Conservation (phyloP, 2,113 vertebrate genomes). For the Taxidea taxus region DNA sequence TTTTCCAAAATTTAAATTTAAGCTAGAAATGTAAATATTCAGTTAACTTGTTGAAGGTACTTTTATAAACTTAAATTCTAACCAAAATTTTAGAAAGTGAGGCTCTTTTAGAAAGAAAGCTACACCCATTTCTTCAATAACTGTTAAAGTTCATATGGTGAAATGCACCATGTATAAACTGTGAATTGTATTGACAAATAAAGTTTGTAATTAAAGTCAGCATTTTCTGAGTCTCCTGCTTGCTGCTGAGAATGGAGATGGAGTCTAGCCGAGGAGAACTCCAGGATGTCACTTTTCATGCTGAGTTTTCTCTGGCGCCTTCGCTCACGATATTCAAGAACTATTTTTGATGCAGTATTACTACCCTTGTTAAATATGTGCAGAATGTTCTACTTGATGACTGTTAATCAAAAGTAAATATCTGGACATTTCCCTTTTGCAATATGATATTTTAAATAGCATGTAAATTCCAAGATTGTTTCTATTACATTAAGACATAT, state of each 20-base stretch:
- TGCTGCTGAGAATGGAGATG: slow-evolving; percentile 70
- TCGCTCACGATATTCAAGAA: neutral
- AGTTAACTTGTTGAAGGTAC: slow-evolving; percentile 82
- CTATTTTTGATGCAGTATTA: neutral
- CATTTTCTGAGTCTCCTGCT: slow-evolving; percentile 79
- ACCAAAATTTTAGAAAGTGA: slow-evolving; percentile 79
- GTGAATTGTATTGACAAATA: slow-evolving; percentile 88
- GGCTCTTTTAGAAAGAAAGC: slow-evolving; percentile 81
- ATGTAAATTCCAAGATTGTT: neutral
- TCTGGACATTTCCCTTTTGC: neutral
- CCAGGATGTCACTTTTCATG: slow-evolving; percentile 24
- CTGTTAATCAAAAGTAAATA: neutral
- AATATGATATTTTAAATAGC: slow-evolving; percentile 52
- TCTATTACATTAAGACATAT: neutral
- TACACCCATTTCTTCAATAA: slow-evolving; percentile 79
- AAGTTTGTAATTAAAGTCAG: slow-evolving; percentile 86
- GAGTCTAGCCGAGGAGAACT: slow-evolving; percentile 4
- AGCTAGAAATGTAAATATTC: slow-evolving; percentile 85
- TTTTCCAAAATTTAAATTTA: slow-evolving; percentile 84
- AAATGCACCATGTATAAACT: slow-evolving; percentile 82
- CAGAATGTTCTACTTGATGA: neutral
- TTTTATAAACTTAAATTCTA: slow-evolving; percentile 83
- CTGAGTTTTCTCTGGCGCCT: neutral
- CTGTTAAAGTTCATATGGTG: slow-evolving; percentile 83
- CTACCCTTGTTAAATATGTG: neutral